phyloP scores from a whole-genome alignment of 1,140 invertebrate species.

The Wasmannia auropunctata region DNA sequence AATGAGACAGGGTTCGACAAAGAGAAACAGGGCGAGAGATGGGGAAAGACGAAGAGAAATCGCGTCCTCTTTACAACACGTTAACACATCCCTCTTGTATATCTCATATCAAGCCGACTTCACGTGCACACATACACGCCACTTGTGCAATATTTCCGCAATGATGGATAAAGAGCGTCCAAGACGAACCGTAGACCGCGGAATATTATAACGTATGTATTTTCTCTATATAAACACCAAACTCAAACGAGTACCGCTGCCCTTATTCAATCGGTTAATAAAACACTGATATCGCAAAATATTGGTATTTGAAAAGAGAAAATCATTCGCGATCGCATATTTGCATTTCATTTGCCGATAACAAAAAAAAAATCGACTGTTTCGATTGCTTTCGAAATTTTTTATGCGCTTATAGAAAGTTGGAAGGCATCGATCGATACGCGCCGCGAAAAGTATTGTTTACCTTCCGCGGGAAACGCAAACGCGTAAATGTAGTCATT shows the following conservation, averaged over 20 bases:
- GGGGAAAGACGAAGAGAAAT: conserved; percentile 51
- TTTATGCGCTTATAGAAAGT: neutral
- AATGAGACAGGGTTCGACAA: conserved; percentile 41
- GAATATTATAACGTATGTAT: neutral
- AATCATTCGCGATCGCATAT: neutral
- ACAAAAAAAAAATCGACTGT: neutral
- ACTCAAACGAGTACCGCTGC: neutral
- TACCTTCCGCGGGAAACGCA: neutral
- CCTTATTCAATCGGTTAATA: neutral
- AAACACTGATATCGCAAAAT: conserved; percentile 11
- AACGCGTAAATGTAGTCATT: too few relatives aligned
- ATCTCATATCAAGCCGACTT: conserved; percentile 24
- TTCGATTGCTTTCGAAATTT: neutral
- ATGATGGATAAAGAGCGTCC: conserved; percentile 37
- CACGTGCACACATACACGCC: neutral
- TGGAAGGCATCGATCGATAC: neutral
- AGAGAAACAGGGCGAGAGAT: conserved; percentile 19
- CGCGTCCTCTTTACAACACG: conserved; percentile 20
- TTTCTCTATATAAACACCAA: neutral
- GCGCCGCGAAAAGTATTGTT: neutral
- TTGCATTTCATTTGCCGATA: conserved; percentile 15
- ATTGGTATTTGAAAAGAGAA: neutral
- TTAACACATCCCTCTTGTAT: conserved; percentile 43
- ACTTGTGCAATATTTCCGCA: neutral
- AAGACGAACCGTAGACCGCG: conserved; percentile 1